Conservation (phyloP, 2,888 invertebrate species). For the Cabera pusaria region DNA sequence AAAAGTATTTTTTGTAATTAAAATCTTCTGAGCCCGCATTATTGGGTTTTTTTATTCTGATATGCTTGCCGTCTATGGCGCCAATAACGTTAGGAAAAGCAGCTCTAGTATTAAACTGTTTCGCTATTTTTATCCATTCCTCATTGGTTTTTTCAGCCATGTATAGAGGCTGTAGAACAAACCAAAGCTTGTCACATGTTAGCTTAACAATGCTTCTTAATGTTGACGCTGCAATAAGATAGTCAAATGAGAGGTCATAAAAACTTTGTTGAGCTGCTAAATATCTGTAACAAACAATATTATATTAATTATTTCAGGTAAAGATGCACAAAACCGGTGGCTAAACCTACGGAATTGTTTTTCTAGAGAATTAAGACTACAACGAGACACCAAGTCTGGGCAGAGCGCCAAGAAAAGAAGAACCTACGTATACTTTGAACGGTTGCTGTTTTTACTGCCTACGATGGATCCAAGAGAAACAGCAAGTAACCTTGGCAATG, state of each 20-base stretch:
- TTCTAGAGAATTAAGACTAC: background rate
- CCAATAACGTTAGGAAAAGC: background rate
- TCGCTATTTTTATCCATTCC: background rate
- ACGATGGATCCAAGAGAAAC: background rate
- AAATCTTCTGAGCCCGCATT: no score
- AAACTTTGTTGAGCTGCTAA: background rate
- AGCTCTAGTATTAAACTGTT: background rate
- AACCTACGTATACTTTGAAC: background rate
- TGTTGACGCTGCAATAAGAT: background rate
- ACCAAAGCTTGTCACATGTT: background rate
- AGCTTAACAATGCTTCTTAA: background rate
- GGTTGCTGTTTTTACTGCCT: background rate
- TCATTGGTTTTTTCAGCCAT: background rate
- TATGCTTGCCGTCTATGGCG: no score
- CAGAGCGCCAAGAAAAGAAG: background rate
- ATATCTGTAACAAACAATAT: background rate
- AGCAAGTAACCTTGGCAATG: background rate
- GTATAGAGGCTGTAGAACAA: background rate
- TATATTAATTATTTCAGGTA: background rate
- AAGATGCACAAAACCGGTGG: background rate
- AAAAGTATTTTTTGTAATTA: no score
- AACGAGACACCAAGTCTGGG: background rate
- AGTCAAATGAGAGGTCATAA: background rate
- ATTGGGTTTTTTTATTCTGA: no score
- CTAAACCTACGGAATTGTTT: background rate